Base-by-base conservation (phyloP, 2,888 invertebrate genomes). In the Philaethria dido region DNA sequence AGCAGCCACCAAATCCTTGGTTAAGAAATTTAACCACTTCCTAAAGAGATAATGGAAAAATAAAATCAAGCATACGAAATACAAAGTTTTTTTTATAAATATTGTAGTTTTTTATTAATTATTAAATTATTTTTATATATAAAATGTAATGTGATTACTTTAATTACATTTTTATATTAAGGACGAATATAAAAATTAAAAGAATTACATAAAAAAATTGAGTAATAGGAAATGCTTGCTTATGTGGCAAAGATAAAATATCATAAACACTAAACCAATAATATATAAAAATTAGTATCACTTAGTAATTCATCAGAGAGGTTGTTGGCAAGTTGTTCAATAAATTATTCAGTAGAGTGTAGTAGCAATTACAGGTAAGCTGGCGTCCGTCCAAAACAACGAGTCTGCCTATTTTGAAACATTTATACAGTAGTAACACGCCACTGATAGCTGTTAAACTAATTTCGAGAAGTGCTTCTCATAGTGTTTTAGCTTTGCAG, bases 1-100 rank as follows among this genome's bases (percentile, higher is more conserved):
- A 80, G 78, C 60, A 75, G 82, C 1, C 82, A 86, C 0, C 84
- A 87, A 69, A 81, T 88, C 63, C 73, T 88, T 57, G 55, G 55
- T 4, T 57, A 57, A 29, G 1, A n/a, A n/a, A 20, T 22, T 6
- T 9, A n/a, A 39, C 8, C 3, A 57, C 9, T 57, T n/a, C 22
- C 9, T 42, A n/a, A 6, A 39, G 9, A 14, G 3, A 57, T 39
- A 57, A 9, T 39, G 22, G n/a, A 55, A 22, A n/a, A 39, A 39
- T 57, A n/a, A 50, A 42, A 20, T 9, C 1, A 39, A 39, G 14
- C 8, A 22, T 57, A 9, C 11, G 42, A n/a, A 22, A 57, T 42
- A 20, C 0, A 57, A 39, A 3, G 5, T 9, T 42, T 0, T 25
- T 22, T 6, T 25, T 2, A 25, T 48, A 22, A 25, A 2, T 1